Percentiles rank a stretch among this genome's conserved stretches.
Evolutionary conservation across 2,888 invertebrate species (phyloP).

Genomic region (Teinopalpus imperialis): DNA sequence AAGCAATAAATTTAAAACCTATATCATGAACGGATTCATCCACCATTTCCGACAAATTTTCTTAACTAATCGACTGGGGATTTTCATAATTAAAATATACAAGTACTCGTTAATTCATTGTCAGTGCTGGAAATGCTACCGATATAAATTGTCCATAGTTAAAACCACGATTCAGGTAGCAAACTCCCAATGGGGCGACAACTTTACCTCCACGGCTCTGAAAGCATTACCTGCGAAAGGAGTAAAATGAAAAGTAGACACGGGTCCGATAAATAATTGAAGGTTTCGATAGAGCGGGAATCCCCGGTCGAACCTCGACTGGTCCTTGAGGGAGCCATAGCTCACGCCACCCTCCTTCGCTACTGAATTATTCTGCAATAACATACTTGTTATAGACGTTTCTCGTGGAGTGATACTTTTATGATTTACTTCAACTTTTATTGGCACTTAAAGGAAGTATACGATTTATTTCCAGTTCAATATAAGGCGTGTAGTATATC

Average conservation of each 20-base stretch:
- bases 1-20: too few species aligned
- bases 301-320: constrained; percentile 61
- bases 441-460: constrained; percentile 81
- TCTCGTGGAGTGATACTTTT: constrained; percentile 79
- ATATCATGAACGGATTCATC: too few species aligned
- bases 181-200: constrained; percentile 67
- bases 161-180: constrained; percentile 56
- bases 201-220: constrained; percentile 63
- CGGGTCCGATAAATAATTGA: constrained; percentile 82
- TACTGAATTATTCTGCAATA: constrained; percentile 81
- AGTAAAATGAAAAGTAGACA: constrained; percentile 81
- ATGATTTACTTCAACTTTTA: constrained; percentile 82
- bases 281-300: constrained; percentile 78
- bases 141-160: constrained; percentile 49
- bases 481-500: constrained; percentile 77
- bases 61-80: too few species aligned
- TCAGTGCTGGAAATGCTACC: too few species aligned
- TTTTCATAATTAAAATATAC: too few species aligned
- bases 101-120: too few species aligned
- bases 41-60: too few species aligned
- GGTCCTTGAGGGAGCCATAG: constrained; percentile 75
- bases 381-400: constrained; percentile 81
- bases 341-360: constrained; percentile 70
- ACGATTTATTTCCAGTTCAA: constrained; percentile 80
- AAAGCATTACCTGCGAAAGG: constrained; percentile 67